These are phyloP conservation scores for Myathropa florea DNA, from an alignment of 2,888 invertebrate species.

Conservation along the genomic window DNA sequence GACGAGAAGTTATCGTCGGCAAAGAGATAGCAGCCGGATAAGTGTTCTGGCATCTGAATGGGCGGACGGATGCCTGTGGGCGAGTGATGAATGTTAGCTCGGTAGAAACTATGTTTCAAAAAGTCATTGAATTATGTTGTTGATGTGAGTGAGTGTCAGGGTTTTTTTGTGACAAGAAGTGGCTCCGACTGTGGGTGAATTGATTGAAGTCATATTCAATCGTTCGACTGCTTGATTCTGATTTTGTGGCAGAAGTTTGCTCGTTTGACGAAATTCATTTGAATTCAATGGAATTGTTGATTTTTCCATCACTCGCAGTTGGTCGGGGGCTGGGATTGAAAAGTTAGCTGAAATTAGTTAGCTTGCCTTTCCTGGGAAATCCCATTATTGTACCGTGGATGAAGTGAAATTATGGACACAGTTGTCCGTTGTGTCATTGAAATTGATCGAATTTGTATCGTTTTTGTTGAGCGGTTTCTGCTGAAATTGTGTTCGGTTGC, in stretches of 20 bases:
- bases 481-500: too few species aligned
- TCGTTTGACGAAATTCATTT: neutral
- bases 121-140: constrained; percentile 28
- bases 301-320: neutral
- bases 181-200: neutral
- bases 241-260: neutral
- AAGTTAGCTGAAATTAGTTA: too few species aligned
- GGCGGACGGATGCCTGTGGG: neutral
- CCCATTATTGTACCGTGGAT: too few species aligned
- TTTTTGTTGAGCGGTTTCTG: too few species aligned
- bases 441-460: too few species aligned
- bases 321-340: neutral
- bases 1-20: constrained; percentile 34
- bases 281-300: neutral
- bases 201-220: neutral
- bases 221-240: neutral
- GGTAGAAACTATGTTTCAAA: constrained; percentile 25
- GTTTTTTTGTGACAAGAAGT: neutral
- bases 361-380: too few species aligned
- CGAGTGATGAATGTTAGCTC: constrained; percentile 20
- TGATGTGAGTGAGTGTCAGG: constrained; percentile 12
- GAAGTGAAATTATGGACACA: too few species aligned
- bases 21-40: constrained; percentile 8
- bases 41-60: constrained; percentile 12
- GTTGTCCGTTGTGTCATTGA: too few species aligned